These are phyloP conservation scores for Chaenogobius annularis DNA, from an alignment of 2,113 vertebrate species.

Conservation along the genomic window DNA sequence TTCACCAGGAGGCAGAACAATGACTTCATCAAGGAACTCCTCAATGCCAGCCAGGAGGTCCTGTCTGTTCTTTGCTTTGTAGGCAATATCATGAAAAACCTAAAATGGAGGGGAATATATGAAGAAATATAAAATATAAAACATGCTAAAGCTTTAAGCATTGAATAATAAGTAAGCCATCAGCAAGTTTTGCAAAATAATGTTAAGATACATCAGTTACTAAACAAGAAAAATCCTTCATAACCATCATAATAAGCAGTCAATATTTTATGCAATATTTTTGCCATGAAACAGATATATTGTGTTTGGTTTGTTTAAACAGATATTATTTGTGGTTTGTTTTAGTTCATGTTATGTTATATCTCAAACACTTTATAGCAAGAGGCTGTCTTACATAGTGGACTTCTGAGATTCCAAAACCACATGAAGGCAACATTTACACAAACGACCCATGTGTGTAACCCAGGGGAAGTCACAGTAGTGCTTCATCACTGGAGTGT, in stretches of 20 bases:
- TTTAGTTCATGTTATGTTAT: not conserved
- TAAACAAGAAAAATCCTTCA: too few relatives aligned
- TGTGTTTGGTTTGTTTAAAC: too few relatives aligned
- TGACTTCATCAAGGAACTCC: conserved; percentile 97
- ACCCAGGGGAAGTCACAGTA: not conserved
- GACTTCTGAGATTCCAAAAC: too few relatives aligned
- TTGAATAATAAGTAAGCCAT: conserved; percentile 5
- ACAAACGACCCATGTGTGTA: not conserved
- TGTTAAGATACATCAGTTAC: too few relatives aligned
- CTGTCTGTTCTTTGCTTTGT: conserved; percentile 92
- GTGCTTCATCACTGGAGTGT: not conserved
- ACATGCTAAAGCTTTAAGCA: not conserved
- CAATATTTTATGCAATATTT: too few relatives aligned
- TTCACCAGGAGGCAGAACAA: conserved; percentile 95
- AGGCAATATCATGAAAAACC: conserved; percentile 99
- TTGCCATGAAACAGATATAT: too few relatives aligned
- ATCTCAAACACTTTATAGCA: not conserved
- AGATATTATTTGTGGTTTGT: not conserved
- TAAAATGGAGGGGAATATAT: conserved; percentile 50
- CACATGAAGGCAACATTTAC: not conserved
- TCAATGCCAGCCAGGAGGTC: conserved; percentile 96
- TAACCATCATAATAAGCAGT: too few relatives aligned
- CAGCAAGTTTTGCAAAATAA: too few relatives aligned
- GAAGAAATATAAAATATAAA: not conserved
- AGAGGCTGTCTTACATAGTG: too few relatives aligned